These are phyloP conservation scores for Saimiri boliviensis DNA, from an alignment of 2,113 vertebrate species.

Conservation along the genomic window DNA sequence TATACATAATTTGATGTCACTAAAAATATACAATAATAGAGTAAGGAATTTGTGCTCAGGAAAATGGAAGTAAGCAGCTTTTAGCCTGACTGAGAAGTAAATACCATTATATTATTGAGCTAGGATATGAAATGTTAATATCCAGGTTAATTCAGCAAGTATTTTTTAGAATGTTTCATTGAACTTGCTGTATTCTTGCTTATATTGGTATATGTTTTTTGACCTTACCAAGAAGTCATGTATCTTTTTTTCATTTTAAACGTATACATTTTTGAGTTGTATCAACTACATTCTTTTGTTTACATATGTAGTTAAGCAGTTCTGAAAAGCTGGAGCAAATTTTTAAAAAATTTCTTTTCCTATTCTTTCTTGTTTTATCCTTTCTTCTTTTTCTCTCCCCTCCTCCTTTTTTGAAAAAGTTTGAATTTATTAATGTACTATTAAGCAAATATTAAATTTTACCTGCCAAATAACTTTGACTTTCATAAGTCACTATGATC, in stretches of 20 bases:
- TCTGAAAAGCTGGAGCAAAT: not conserved
- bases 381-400: not conserved
- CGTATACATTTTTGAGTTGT: not conserved
- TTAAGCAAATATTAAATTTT: conserved; percentile 5
- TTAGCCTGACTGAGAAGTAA: conserved; percentile 21
- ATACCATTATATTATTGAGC: not conserved
- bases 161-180: conserved; percentile 11
- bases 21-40: not conserved
- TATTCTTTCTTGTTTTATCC: not conserved
- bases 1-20: conserved; percentile 6
- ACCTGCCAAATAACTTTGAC: not conserved
- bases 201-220: not conserved
- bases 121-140: not conserved
- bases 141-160: not conserved
- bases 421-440: not conserved
- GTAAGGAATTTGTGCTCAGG: not conserved
- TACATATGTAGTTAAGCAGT: not conserved
- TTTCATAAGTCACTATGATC: conserved; percentile 48
- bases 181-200: not conserved
- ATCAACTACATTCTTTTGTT: conserved; percentile 27
- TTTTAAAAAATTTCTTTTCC: not conserved
- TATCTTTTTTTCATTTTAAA: not conserved
- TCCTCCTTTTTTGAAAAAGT: not conserved
- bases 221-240: not conserved
- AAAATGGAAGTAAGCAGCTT: conserved; percentile 21